These are phyloP conservation scores for Trachelus iudaicus DNA, from an alignment of 2,888 invertebrate genomes.

Conservation along the genomic window DNA sequence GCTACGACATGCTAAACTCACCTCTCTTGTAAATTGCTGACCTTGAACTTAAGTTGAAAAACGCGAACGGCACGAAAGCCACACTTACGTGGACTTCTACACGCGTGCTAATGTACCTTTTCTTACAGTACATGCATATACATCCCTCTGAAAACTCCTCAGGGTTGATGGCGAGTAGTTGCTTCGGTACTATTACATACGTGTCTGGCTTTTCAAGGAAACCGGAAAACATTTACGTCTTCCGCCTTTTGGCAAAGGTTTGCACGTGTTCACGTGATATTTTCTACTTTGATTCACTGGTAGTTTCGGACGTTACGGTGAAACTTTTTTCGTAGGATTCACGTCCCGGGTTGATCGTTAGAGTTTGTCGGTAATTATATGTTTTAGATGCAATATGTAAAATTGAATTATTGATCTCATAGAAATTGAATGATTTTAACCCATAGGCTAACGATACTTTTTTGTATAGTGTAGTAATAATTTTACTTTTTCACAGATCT, in stretches of 20 bases:
- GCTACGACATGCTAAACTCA: constrained; percentile 33
- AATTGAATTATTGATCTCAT: neutral
- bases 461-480: neutral
- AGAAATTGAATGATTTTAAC: neutral
- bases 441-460: neutral
- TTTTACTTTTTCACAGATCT: neutral
- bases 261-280: neutral
- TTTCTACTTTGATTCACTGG: neutral
- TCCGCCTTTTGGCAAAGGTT: neutral
- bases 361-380: neutral
- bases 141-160: neutral
- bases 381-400: neutral
- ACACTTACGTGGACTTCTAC: neutral
- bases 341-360: neutral
- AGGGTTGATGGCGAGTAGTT: neutral
- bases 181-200: neutral
- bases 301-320: neutral
- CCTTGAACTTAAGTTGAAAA: constrained; percentile 39
- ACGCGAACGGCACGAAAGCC: constrained; percentile 31
- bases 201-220: neutral
- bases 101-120: neutral
- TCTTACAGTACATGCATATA: neutral
- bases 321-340: neutral
- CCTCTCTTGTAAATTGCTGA: constrained; percentile 21
- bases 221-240: neutral